Evolutionary conservation across 1,140 invertebrate species (phyloP).

Genomic region (Tetramorium parvispinum): DNA sequence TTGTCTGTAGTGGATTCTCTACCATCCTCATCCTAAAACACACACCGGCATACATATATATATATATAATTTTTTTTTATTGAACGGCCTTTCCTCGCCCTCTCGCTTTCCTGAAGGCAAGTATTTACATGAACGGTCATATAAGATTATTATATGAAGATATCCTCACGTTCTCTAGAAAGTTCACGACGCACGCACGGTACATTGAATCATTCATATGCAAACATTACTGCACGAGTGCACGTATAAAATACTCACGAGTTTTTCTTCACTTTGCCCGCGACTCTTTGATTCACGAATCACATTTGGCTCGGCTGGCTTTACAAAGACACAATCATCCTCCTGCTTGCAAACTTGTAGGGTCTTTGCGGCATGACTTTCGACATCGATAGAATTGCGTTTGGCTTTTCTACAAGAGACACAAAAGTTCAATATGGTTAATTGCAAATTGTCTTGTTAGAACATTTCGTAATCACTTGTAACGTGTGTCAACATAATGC

Average conservation of each 20-base stretch:
- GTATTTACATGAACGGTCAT: no score
- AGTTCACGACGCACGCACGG: not conserved
- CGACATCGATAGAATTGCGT: conserved; percentile 75
- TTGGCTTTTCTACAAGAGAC: conserved; percentile 74
- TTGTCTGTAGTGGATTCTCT: conserved; percentile 78
- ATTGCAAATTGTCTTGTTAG: not conserved
- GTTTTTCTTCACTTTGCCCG: conserved; percentile 77
- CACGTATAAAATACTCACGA: conserved; percentile 65
- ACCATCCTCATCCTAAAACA: conserved; percentile 81
- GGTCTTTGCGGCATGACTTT: conserved; percentile 73
- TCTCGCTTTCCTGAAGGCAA: no score
- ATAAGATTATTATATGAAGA: no score
- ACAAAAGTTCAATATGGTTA: not conserved
- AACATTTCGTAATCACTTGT: not conserved
- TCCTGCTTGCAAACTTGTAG: conserved; percentile 70
- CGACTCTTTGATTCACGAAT: conserved; percentile 72
- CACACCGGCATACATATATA: not conserved
- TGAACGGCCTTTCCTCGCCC: no score
- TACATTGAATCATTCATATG: not conserved
- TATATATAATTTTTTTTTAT: no score
- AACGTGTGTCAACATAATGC: no score
- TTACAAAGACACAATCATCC: conserved; percentile 81
- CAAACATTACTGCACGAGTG: not conserved
- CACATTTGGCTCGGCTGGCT: conserved; percentile 79
- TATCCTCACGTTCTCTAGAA: not conserved